Conservation (phyloP, 2,797 vertebrate genomes). For the Sphaeramia orbicularis region DNA sequence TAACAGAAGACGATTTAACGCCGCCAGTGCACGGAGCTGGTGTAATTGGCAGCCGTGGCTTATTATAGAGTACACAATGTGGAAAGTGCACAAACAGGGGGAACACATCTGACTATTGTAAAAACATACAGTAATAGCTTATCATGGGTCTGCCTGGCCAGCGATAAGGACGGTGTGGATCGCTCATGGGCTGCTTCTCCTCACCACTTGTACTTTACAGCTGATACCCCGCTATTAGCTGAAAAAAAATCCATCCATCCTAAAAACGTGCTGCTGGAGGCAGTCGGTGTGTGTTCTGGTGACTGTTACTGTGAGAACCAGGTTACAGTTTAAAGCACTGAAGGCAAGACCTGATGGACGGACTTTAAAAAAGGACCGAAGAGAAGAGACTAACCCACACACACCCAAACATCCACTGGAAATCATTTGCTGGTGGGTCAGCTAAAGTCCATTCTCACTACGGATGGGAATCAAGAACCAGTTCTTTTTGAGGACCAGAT, state of each 20-base stretch:
- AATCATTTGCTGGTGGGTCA: no score
- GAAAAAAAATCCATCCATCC: slow-evolving; percentile 71
- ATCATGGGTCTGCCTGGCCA: slow-evolving; percentile 68
- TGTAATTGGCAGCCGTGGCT: slow-evolving; percentile 70
- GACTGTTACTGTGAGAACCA: not conserved
- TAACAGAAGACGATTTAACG: slow-evolving; percentile 53
- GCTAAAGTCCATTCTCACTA: no score
- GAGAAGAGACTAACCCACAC: no score
- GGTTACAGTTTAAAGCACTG: no score
- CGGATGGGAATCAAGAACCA: no score
- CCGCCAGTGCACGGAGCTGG: slow-evolving; percentile 40
- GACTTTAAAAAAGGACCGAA: no score
- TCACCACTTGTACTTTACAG: slow-evolving; percentile 58
- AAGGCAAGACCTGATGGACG: no score
- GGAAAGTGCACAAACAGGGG: slow-evolving; percentile 61
- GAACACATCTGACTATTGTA: slow-evolving; percentile 71
- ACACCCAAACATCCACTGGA: no score
- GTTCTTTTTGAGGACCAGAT: no score
- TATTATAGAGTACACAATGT: slow-evolving; percentile 54
- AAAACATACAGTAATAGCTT: slow-evolving; percentile 72
- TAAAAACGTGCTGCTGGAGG: slow-evolving; percentile 53
- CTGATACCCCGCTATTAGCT: slow-evolving; percentile 74
- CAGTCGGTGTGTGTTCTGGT: slow-evolving; percentile 18
- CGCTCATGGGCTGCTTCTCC: slow-evolving; percentile 65
- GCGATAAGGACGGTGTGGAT: slow-evolving; percentile 72